Evolutionary conservation across 2,113 vertebrate genomes (phyloP).

Genomic region (Climacteris rufus): DNA sequence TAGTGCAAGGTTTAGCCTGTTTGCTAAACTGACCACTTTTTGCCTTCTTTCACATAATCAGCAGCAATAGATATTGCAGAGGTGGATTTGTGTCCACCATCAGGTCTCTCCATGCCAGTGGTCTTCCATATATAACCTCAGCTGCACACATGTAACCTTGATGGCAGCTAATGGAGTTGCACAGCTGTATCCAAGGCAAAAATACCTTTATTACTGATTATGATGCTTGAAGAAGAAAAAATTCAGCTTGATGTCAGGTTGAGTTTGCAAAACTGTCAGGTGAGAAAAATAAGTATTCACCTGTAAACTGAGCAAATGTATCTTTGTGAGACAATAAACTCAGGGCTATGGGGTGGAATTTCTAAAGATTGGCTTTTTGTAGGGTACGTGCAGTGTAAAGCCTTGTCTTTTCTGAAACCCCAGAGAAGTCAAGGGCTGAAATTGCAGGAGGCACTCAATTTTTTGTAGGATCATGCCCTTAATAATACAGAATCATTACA

Average conservation of each 20-base stretch:
- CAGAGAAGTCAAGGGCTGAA: background rate
- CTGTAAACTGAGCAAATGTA: background rate
- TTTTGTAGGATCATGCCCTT: constrained; percentile 3
- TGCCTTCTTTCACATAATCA: constrained; percentile 25
- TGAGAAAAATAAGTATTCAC: constrained; percentile 36
- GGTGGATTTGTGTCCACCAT: background rate
- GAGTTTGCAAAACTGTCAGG: constrained; percentile 31
- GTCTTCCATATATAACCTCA: background rate
- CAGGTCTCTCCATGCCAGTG: background rate
- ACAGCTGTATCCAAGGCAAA: constrained; percentile 42
- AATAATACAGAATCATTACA: background rate
- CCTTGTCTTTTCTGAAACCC: background rate
- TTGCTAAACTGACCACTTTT: constrained; percentile 11
- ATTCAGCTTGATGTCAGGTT: constrained; percentile 8
- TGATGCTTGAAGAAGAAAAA: constrained; percentile 37
- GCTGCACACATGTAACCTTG: constrained; percentile 11
- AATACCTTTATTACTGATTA: constrained; percentile 40
- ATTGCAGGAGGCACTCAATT: background rate
- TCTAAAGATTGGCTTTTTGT: background rate
- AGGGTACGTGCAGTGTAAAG: background rate
- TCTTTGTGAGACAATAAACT: background rate
- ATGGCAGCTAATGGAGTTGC: constrained; percentile 28
- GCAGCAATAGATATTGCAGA: background rate
- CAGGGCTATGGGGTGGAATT: background rate
- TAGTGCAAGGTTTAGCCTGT: background rate